Conservation (phyloP, 2,888 invertebrate species). For the Saturnia japonica region DNA sequence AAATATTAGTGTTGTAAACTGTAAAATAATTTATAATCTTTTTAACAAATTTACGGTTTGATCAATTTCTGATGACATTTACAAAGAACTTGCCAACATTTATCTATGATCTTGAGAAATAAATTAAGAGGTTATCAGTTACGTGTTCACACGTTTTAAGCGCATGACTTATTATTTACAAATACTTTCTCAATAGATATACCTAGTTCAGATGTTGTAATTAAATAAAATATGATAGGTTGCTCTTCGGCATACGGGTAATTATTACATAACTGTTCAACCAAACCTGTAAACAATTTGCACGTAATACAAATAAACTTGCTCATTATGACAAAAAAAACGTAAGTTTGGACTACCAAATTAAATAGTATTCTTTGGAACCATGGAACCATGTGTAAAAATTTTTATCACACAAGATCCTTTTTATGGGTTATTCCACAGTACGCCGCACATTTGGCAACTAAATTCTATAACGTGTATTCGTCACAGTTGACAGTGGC, state of each 20-base stretch:
- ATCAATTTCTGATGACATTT: slow-evolving; percentile 1
- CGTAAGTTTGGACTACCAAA: too few relatives aligned
- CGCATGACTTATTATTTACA: slow-evolving; percentile 30
- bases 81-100: neutral
- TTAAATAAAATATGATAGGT: neutral
- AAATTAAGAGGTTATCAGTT: slow-evolving; percentile 32
- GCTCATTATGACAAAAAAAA: too few relatives aligned
- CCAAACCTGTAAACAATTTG: neutral
- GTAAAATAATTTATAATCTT: neutral
- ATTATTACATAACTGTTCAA: neutral
- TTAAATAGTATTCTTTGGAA: too few relatives aligned
- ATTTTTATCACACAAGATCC: too few relatives aligned
- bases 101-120: slow-evolving; percentile 20
- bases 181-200: neutral
- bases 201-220: neutral
- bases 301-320: too few relatives aligned
- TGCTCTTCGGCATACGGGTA: neutral
- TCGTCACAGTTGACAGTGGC: too few relatives aligned
- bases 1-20: neutral
- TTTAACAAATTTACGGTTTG: neutral
- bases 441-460: too few relatives aligned
- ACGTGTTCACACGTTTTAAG: slow-evolving; percentile 27
- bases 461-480: too few relatives aligned
- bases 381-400: too few relatives aligned
- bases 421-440: too few relatives aligned